These are phyloP conservation scores for Scaptomyza hsui DNA, from an alignment of 1,140 invertebrate genomes.

Conservation along the genomic window DNA sequence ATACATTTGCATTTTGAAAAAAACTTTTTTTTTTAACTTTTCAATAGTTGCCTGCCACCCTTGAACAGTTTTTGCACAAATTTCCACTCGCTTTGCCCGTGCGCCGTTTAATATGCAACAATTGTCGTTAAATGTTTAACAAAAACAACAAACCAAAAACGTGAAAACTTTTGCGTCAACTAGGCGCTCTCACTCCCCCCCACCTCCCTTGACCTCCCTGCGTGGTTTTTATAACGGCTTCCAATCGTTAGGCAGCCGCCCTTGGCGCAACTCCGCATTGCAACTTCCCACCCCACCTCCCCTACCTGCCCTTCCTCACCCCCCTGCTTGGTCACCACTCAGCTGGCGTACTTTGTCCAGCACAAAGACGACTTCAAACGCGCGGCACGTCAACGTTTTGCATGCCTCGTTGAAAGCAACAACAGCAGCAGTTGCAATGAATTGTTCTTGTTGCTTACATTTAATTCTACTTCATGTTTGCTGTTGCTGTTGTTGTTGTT, in stretches of 20 bases:
- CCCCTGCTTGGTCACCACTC: not conserved
- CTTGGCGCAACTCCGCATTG: constrained; percentile 16
- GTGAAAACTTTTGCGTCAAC: constrained; percentile 65
- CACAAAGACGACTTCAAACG: constrained; percentile 80
- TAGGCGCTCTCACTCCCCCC: not conserved
- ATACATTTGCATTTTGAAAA: not conserved
- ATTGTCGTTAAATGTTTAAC: constrained; percentile 61
- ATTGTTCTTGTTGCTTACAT: constrained; percentile 45
- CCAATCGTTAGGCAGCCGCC: constrained; percentile 28
- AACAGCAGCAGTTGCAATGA: constrained; percentile 54
- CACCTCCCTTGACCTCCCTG: not conserved
- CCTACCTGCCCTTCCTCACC: not conserved
- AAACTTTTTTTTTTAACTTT: constrained; percentile 23
- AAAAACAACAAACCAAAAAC: constrained; percentile 51
- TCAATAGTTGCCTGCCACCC: constrained; percentile 12
- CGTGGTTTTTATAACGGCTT: not conserved
- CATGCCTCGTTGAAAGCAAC: constrained; percentile 71
- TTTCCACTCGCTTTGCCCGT: constrained; percentile 28
- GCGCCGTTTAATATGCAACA: constrained; percentile 68
- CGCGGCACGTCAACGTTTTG: constrained; percentile 76
- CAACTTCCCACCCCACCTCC: not conserved
- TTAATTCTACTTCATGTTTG: constrained; percentile 41
- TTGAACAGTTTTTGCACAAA: not conserved
- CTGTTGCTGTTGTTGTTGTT: constrained; percentile 40
- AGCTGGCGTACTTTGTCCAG: constrained; percentile 38